Conservation (phyloP, 2,113 vertebrate genomes). For the Elaphurus davidianus region DNA sequence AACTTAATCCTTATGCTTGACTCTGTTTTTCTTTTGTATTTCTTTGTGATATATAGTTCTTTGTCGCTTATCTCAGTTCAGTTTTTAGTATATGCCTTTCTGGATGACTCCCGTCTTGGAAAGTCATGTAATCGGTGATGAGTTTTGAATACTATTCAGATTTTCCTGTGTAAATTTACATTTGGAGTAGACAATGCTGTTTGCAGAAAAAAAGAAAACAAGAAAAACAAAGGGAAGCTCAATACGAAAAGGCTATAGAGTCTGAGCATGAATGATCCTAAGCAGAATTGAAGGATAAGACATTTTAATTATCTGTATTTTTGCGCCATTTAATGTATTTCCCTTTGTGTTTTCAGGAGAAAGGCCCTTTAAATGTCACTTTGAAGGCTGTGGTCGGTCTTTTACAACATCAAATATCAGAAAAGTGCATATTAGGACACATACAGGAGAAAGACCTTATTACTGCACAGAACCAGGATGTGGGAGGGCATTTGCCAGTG, state of each 20-base stretch:
- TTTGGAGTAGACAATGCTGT: background rate
- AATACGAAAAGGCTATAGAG: background rate
- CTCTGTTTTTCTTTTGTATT: background rate
- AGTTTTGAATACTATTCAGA: background rate
- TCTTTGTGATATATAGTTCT: background rate
- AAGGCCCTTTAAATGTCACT: conserved; percentile 97
- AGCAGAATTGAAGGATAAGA: background rate
- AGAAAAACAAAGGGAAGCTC: background rate
- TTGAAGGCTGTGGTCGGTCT: conserved; percentile 96
- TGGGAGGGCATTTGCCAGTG: conserved; percentile 97
- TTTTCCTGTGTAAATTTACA: conserved; percentile 25
- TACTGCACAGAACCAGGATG: conserved; percentile 98
- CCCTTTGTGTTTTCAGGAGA: conserved; percentile 86
- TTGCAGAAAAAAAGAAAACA: background rate
- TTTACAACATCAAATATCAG: conserved; percentile 99
- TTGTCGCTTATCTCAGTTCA: background rate
- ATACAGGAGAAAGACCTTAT: conserved; percentile 97
- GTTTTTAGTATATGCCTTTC: background rate
- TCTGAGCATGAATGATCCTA: background rate
- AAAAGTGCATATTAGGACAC: conserved; percentile 98
- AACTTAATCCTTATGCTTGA: background rate
- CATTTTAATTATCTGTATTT: conserved; percentile 6
- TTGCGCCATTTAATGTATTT: background rate
- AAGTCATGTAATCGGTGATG: background rate
- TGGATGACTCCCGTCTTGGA: background rate